Evolutionary conservation across 2,113 vertebrate species (phyloP).

Genomic region (Castor canadensis): DNA sequence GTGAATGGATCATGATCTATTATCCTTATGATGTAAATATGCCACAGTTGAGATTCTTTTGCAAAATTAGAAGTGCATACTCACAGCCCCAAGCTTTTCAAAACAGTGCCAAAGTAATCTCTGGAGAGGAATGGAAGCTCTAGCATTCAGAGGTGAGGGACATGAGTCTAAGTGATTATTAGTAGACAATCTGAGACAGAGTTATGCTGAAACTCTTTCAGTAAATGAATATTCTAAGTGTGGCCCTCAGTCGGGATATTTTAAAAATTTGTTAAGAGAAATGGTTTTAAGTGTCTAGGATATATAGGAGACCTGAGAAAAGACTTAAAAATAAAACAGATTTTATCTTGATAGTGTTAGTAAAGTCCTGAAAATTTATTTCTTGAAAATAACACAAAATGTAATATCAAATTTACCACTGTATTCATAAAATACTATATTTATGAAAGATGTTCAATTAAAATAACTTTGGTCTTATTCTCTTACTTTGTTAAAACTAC

Average conservation of each 20-base stretch:
- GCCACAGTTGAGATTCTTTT: background rate
- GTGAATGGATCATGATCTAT: background rate
- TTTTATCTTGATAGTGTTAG: background rate
- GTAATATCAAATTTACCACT: background rate
- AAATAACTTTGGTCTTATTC: background rate
- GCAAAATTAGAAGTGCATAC: background rate
- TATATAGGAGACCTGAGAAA: background rate
- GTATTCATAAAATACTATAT: background rate
- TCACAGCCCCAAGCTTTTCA: background rate
- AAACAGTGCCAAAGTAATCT: background rate
- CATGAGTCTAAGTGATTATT: background rate
- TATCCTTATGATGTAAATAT: background rate
- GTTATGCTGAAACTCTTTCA: background rate
- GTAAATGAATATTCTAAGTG: background rate
- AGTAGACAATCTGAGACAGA: background rate
- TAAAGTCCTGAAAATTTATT: background rate
- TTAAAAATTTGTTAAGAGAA: background rate
- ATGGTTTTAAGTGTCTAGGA: background rate
- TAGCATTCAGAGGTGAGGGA: background rate
- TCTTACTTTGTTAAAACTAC: background rate
- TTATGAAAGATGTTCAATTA: background rate
- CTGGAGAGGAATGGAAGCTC: background rate
- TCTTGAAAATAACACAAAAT: background rate
- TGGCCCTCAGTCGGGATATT: fast-evolving
- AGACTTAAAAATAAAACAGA: background rate